Conservation (phyloP, 1,140 invertebrate genomes). For the Drosophila lacteicornis region DNA sequence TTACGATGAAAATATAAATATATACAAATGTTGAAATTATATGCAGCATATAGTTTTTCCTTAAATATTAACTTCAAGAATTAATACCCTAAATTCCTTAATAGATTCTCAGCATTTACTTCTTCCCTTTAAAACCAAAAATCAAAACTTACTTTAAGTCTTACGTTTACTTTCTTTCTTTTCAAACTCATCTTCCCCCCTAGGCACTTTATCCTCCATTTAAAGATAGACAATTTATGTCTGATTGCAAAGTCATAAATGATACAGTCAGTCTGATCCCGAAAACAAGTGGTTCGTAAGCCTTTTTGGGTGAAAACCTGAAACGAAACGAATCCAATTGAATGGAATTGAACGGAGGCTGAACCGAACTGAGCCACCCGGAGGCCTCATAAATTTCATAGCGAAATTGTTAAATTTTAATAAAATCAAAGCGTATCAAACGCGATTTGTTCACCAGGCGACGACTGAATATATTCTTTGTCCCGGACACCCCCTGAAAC, state of each 20-base stretch:
- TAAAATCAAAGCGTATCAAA: constrained; percentile 83
- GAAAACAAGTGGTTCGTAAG: constrained; percentile 44
- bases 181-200: not conserved
- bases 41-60: too few relatives aligned
- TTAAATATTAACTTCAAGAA: too few relatives aligned
- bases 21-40: too few relatives aligned
- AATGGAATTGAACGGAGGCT: constrained; percentile 25
- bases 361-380: constrained; percentile 32
- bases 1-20: too few relatives aligned
- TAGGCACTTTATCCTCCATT: not conserved
- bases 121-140: not conserved
- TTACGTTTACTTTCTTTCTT: not conserved
- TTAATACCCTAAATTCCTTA: not conserved
- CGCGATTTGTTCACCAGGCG: constrained; percentile 75
- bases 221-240: not conserved
- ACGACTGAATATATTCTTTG: not conserved
- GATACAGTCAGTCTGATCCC: not conserved
- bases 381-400: constrained; percentile 76
- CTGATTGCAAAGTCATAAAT: constrained; percentile 28
- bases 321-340: constrained; percentile 42
- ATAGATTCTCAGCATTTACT: not conserved
- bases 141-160: not conserved
- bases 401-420: constrained; percentile 82
- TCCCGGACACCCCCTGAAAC: constrained; percentile 8
- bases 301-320: constrained; percentile 25